phyloP scores from a whole-genome alignment of 2,797 vertebrate species.

The Octomys mimax region DNA sequence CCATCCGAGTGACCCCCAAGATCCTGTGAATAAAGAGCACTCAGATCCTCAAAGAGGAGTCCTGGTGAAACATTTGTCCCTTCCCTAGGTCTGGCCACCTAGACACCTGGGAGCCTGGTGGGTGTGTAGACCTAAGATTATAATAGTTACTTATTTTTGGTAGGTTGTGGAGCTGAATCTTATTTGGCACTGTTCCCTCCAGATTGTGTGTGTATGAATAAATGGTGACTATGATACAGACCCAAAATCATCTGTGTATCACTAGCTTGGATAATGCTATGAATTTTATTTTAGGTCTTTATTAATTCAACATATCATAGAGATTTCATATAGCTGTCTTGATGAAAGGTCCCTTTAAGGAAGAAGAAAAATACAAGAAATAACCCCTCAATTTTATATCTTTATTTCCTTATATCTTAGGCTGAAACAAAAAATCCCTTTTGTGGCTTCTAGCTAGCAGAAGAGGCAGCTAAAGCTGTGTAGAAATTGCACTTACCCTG shows the following conservation, averaged over 20 bases:
- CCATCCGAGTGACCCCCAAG: not conserved
- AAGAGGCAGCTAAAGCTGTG: not conserved
- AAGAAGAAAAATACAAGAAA: not conserved
- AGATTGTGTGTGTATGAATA: not conserved
- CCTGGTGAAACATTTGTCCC: not conserved
- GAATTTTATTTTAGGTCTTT: not conserved
- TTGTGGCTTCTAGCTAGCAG: not conserved
- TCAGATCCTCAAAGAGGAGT: not conserved
- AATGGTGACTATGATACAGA: not conserved
- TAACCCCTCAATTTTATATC: not conserved
- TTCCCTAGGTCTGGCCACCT: not conserved
- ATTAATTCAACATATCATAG: slow-evolving; percentile 26
- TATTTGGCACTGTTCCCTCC: not conserved
- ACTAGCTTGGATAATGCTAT: not conserved
- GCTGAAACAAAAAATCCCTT: slow-evolving; percentile 41
- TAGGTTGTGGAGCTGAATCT: not conserved
- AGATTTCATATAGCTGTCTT: not conserved
- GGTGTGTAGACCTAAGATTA: not conserved
- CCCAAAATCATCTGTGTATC: not conserved
- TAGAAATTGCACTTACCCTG: not conserved
- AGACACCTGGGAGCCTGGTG: not conserved
- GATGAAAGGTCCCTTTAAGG: slow-evolving; percentile 3
- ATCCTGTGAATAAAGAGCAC: not conserved
- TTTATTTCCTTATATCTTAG: slow-evolving; percentile 30
- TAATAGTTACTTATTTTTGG: not conserved